Conservation (phyloP, 2,113 vertebrate species). For the Dromiciops gliroides region DNA sequence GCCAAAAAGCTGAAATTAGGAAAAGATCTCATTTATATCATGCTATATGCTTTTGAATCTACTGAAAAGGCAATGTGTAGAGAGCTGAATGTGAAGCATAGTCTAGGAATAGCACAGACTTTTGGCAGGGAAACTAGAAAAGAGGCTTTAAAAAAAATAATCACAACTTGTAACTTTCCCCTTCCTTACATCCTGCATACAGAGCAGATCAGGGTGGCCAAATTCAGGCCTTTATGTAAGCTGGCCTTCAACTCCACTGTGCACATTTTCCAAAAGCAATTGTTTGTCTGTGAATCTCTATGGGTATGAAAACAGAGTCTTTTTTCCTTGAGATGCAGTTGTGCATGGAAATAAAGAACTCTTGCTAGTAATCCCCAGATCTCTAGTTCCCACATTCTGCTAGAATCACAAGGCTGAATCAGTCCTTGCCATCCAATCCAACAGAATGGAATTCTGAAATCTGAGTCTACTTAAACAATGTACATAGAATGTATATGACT, state of each 20-base stretch:
- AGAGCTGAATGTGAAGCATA: slow-evolving; percentile 25
- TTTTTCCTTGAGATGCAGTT: background rate
- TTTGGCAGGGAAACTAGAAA: slow-evolving; percentile 11
- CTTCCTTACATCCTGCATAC: slow-evolving; percentile 12
- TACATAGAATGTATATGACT: background rate
- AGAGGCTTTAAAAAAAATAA: too few species aligned
- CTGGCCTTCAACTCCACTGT: background rate
- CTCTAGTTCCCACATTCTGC: slow-evolving; percentile 7
- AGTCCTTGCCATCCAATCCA: background rate
- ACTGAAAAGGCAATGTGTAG: slow-evolving; percentile 19
- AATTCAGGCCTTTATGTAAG: slow-evolving; percentile 32
- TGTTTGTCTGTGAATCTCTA: background rate
- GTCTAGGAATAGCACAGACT: slow-evolving; percentile 24
- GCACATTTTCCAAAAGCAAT: background rate
- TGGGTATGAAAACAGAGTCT: background rate
- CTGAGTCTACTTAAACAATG: background rate
- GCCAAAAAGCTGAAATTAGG: slow-evolving; percentile 30
- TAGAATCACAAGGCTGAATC: background rate
- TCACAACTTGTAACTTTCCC: background rate
- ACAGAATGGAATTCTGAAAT: background rate
- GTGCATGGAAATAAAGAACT: background rate
- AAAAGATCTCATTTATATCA: background rate
- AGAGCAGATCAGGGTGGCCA: background rate
- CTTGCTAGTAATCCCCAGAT: slow-evolving; percentile 21
- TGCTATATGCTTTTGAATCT: slow-evolving; percentile 5